Percentiles rank a stretch among this genome's conserved stretches.
Conservation (phyloP, 1,140 invertebrate species). For the Meloidogyne chitwoodi region DNA sequence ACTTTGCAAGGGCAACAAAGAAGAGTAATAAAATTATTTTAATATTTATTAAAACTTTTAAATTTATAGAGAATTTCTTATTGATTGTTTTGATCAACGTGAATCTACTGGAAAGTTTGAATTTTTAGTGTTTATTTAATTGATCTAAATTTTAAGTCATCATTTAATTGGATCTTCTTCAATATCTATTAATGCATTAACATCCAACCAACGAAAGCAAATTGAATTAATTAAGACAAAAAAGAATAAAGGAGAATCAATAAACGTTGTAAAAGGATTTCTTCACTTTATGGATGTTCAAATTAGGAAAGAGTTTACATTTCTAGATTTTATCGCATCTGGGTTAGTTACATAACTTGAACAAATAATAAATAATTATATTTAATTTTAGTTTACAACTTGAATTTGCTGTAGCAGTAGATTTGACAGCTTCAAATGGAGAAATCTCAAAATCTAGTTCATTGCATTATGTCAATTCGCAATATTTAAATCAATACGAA, state of each 20-base stretch:
- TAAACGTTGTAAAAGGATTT: slow-evolving; percentile 40
- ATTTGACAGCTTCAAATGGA: slow-evolving; percentile 72
- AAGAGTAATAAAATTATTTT: slow-evolving; percentile 1
- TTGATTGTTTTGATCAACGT: slow-evolving; percentile 37
- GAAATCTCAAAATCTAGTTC: slow-evolving; percentile 65
- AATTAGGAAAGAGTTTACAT: slow-evolving; percentile 34
- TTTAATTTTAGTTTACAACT: slow-evolving; percentile 62
- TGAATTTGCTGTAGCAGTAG: slow-evolving; percentile 68
- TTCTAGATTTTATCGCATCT: slow-evolving; percentile 48
- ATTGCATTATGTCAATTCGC: slow-evolving; percentile 65
- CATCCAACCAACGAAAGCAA: slow-evolving; percentile 6
- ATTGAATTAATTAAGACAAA: slow-evolving; percentile 47
- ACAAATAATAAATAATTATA: background rate
- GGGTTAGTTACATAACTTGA: slow-evolving; percentile 27
- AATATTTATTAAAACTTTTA: background rate
- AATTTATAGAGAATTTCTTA: slow-evolving; percentile 30
- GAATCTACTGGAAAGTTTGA: slow-evolving; percentile 24
- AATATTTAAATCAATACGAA: slow-evolving; percentile 66
- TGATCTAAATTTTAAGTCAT: slow-evolving; percentile 30
- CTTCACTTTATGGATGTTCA: slow-evolving; percentile 37
- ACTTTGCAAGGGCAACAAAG: slow-evolving; percentile 66
- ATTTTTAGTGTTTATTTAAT: background rate
- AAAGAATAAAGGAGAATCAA: slow-evolving; percentile 39
- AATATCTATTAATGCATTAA: slow-evolving; percentile 22
- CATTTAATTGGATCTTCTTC: slow-evolving; percentile 20